Conservation (phyloP, 2,113 vertebrate species). For the Ellobius talpinus region DNA sequence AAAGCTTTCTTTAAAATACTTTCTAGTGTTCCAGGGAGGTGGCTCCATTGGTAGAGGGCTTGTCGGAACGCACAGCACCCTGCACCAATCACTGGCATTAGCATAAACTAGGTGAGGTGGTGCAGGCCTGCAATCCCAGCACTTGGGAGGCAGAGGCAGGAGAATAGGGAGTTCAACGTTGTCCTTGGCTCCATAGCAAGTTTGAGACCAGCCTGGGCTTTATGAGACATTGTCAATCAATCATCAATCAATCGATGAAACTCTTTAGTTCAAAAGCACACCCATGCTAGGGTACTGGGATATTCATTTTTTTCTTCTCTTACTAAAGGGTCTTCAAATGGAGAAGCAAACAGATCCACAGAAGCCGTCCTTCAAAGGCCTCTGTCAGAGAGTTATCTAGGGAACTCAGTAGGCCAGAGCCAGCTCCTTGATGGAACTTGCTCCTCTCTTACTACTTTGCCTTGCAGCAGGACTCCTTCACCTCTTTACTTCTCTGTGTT, state of each 20-base stretch:
- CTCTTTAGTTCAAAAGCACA: neutral
- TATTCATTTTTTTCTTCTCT: neutral
- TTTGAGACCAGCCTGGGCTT: neutral
- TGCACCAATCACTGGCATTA: too few species aligned
- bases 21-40: too few species aligned
- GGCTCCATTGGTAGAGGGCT: neutral
- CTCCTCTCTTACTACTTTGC: too few species aligned
- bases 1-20: too few species aligned
- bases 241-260: neutral
- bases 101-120: neutral
- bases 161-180: neutral
- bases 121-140: neutral
- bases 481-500: accelerated
- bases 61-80: too few species aligned
- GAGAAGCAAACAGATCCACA: neutral
- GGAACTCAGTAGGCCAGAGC: neutral
- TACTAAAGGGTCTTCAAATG: neutral
- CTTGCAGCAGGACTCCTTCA: neutral
- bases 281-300: too few species aligned
- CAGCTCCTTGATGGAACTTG: accelerated
- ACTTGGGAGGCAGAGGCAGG: neutral
- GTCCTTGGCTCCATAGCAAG: neutral
- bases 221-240: neutral
- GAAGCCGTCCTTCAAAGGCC: neutral
- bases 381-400: neutral